Conservation (phyloP, 2,888 invertebrate genomes). For the Neocrepidodera transversa region DNA sequence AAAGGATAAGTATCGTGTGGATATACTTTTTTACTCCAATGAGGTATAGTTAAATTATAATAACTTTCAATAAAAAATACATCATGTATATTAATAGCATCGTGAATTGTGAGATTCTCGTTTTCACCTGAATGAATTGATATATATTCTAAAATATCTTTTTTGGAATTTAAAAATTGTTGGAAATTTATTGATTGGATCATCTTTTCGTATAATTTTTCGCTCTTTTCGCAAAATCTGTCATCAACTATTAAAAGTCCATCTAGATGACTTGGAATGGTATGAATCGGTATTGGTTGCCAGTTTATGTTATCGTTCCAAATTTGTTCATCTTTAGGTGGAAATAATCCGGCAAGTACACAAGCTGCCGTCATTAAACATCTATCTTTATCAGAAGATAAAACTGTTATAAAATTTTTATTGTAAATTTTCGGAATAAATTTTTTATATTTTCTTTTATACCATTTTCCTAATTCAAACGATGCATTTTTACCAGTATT, state of each 20-base stretch:
- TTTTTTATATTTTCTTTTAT: conserved; percentile 71
- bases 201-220: conserved; percentile 23
- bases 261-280: conserved; percentile 67
- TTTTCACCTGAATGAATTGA: conserved; percentile 66
- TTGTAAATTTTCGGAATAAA: conserved; percentile 64
- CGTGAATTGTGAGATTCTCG: conserved; percentile 62
- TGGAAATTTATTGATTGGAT: conserved; percentile 9
- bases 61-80: conserved; percentile 69
- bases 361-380: conserved; percentile 85
- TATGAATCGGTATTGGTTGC: conserved; percentile 80
- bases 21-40: conserved; percentile 61
- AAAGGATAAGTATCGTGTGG: conserved; percentile 54
- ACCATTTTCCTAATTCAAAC: conserved; percentile 74
- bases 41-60: conserved; percentile 61
- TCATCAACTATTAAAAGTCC: conserved; percentile 42
- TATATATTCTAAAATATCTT: conserved; percentile 68
- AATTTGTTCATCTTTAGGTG: conserved; percentile 64
- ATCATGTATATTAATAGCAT: conserved; percentile 63
- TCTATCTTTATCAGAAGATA: conserved; percentile 83
- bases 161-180: conserved; percentile 58
- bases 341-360: conserved; percentile 77
- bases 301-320: conserved; percentile 70
- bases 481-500: conserved; percentile 73
- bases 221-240: conserved; percentile 34
- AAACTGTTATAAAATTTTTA: conserved; percentile 63